Conservation (phyloP, 2,113 vertebrate genomes). For the Tupaia chinensis region DNA sequence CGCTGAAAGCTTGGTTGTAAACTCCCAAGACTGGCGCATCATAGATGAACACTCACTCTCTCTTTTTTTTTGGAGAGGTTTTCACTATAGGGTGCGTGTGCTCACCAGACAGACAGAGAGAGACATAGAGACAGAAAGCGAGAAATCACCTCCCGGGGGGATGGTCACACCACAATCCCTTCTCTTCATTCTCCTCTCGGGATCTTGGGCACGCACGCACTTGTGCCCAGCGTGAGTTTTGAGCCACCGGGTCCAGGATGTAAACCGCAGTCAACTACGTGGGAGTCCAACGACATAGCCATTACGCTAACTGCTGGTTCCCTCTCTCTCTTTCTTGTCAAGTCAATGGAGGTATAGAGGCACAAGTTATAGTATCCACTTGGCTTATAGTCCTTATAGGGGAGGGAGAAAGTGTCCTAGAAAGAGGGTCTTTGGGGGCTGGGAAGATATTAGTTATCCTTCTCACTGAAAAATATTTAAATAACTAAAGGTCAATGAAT, state of each 20-base stretch:
- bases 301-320: too few species aligned
- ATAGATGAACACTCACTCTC: not conserved
- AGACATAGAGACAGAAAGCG: too few species aligned
- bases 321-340: not conserved
- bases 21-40: not conserved
- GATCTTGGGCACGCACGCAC: too few species aligned
- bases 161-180: too few species aligned
- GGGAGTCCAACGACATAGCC: too few species aligned
- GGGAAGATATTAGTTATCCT: not conserved
- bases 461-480: conserved; percentile 53
- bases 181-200: too few species aligned
- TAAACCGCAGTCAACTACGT: too few species aligned
- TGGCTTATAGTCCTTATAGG: not conserved
- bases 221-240: too few species aligned
- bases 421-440: not conserved
- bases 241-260: too few species aligned
- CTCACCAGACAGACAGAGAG: too few species aligned
- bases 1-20: not conserved
- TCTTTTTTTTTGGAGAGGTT: not conserved
- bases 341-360: not conserved
- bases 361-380: not conserved
- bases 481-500: conserved; percentile 43
- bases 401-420: not conserved
- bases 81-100: too few species aligned
- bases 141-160: too few species aligned